Evolutionary conservation across 2,888 invertebrate species (phyloP), one percentile per base, ranked within the genome.

Genomic region (Mesoligia furuncula): DNA sequence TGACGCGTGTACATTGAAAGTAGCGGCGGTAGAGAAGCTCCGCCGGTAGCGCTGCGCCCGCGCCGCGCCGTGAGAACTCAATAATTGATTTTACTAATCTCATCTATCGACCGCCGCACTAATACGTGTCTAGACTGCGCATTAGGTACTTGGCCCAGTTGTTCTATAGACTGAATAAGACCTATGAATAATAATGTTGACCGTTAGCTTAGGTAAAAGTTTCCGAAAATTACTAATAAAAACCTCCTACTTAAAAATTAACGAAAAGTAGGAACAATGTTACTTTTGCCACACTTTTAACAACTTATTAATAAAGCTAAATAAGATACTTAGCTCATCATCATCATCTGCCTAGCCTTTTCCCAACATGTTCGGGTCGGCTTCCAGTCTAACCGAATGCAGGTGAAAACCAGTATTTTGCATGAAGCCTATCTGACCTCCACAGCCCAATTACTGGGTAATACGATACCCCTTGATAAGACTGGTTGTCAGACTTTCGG

Each of bases 61-160:
- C 81, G 80, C 82, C 88, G 89, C 86, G 81, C 84, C 95, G 95
- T 96, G 96, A 95, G 96, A 96, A 95, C 95, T 90, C 87, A 93
- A 91, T 94, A 94, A 95, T 95, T 95, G 95, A 95, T 94, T 92
- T 92, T 88, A 90, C 92, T 94, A 95, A 95, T 95, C 95, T 94
- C 92, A 94, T 94, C 94, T 92, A 91, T 89, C 90, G 89, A 90
- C 87, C 88, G 87, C 85, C 88, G 88, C 90, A 89, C 90, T 92
- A 93, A 92, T 91, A 90, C 90, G 83, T 83, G 93, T 93, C 93
- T 93, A 93, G 93, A 93, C 93, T 86, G 80, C 75, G 88, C 88
- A 91, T 90, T 88, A 88, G 75, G 48, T 86, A 83, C 77, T 77
- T 81, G 73, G 67, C 82, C 87, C 78, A 86, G 81, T 80, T 85